phyloP scores from a whole-genome alignment of 92 coral and sea anemone genomes.

The Umimayanthus chanpuru region DNA sequence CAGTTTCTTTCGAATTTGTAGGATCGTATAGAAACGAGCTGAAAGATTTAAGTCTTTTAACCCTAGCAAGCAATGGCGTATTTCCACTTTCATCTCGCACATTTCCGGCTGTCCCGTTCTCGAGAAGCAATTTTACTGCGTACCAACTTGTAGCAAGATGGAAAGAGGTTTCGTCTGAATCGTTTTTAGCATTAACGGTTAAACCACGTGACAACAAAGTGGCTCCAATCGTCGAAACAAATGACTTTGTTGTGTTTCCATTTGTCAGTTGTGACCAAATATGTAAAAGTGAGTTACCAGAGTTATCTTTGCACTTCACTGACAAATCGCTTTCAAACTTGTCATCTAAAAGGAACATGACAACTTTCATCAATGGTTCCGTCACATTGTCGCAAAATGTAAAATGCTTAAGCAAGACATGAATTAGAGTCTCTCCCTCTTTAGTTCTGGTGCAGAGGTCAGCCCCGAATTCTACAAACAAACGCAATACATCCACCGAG shows the following conservation, averaged over 20 bases:
- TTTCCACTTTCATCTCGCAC: neutral
- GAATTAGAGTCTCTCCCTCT: neutral
- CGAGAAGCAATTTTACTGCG: neutral
- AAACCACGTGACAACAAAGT: neutral
- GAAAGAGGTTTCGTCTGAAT: neutral
- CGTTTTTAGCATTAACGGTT: neutral
- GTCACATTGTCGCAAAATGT: neutral
- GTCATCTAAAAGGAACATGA: neutral
- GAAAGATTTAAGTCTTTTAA: neutral
- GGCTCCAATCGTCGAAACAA: neutral
- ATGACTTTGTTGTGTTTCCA: neutral
- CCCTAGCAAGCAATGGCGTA: constrained; percentile 1
- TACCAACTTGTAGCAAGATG: constrained; percentile 1
- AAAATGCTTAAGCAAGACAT: neutral
- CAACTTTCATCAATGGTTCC: neutral
- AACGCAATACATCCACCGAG: neutral
- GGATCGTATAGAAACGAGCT: constrained; percentile 14
- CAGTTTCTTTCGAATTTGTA: neutral
- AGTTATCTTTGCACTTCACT: neutral
- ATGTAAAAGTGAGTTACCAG: neutral
- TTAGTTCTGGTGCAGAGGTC: neutral
- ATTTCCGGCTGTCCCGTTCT: neutral
- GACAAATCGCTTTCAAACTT: neutral
- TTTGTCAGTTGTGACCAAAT: neutral
- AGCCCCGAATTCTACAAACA: neutral